phyloP scores from a whole-genome alignment of 2,888 invertebrate genomes.

The Mesorhabditis spiculigera region DNA sequence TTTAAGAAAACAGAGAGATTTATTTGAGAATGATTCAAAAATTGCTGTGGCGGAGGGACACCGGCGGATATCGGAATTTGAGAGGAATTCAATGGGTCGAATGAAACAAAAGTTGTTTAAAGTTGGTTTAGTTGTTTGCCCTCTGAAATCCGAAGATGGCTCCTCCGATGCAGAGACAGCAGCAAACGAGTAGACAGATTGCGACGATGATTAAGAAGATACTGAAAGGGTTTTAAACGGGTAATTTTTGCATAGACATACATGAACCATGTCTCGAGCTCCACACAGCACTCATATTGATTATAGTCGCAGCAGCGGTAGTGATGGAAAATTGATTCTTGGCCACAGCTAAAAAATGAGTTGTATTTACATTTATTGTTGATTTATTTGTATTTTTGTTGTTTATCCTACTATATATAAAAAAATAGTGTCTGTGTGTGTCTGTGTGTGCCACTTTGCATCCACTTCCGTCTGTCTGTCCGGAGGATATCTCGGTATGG shows the following conservation, averaged over 20 bases:
- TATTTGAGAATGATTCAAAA: too few relatives aligned
- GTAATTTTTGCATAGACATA: constrained; percentile 24
- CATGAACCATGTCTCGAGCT: constrained; percentile 48
- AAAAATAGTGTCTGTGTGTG: too few relatives aligned
- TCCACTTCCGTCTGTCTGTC: too few relatives aligned
- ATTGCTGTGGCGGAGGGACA: too few relatives aligned
- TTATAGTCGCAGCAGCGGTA: constrained; percentile 47
- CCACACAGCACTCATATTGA: constrained; percentile 45
- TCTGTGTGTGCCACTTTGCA: too few relatives aligned
- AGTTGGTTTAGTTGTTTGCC: background rate
- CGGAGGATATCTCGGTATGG: too few relatives aligned
- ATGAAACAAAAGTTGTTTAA: background rate
- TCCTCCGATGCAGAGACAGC: constrained; percentile 37
- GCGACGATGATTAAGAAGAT: constrained; percentile 35
- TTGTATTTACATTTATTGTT: background rate
- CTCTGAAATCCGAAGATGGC: constrained; percentile 22
- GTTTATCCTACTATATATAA: too few relatives aligned
- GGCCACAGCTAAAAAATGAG: constrained; percentile 27
- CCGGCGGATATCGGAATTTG: too few relatives aligned
- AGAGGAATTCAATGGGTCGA: too few relatives aligned
- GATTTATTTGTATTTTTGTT: background rate
- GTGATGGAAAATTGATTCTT: constrained; percentile 43
- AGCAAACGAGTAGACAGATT: constrained; percentile 35
- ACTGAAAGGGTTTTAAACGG: constrained; percentile 16
- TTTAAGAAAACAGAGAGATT: too few relatives aligned